Evolutionary conservation across 2,888 invertebrate species (phyloP).

Genomic region (Ophion costatus): DNA sequence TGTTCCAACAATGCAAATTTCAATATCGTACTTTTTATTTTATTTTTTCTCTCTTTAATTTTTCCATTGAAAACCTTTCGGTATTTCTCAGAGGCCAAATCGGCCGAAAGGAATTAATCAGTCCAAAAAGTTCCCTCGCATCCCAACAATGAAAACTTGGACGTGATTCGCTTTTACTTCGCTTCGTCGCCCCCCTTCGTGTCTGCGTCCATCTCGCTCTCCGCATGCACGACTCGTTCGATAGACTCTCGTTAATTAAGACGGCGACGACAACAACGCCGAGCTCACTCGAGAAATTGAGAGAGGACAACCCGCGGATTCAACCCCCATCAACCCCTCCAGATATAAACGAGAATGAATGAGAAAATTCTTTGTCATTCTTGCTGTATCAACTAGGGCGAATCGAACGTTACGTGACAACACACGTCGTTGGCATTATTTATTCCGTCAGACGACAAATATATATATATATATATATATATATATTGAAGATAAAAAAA

Average conservation of each 20-base stretch:
- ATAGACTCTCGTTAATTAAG: constrained; percentile 60
- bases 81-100: not conserved
- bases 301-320: constrained; percentile 42
- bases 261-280: constrained; percentile 18
- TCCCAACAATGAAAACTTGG: no score
- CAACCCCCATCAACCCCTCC: not conserved
- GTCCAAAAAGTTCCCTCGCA: not conserved
- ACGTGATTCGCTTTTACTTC: no score
- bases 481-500: not conserved
- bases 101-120: not conserved
- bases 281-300: constrained; percentile 47
- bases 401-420: not conserved
- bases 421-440: constrained; percentile 3
- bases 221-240: not conserved
- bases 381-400: constrained; percentile 19
- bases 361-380: constrained; percentile 44
- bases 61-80: no score
- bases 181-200: no score
- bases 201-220: no score
- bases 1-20: no score
- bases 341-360: constrained; percentile 18
- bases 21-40: no score
- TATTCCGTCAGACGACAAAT: not conserved
- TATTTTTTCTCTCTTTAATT: no score
- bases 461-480: not conserved